Conservation (phyloP, 1,140 invertebrate species). For the Babylonia areolata region DNA sequence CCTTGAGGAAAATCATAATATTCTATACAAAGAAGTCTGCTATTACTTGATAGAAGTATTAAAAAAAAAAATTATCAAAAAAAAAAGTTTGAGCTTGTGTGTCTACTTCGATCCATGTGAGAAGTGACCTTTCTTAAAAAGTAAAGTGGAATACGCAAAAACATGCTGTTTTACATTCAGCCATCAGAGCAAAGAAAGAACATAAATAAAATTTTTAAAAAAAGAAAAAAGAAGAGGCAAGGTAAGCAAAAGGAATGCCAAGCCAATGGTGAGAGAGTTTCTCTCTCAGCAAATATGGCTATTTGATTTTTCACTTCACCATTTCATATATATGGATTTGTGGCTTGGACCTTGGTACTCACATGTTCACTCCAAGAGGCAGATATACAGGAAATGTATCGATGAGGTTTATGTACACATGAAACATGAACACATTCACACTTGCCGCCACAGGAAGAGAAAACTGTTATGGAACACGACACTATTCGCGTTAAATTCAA, state of each 20-base stretch:
- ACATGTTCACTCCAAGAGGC: not conserved
- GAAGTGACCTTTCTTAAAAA: too few species aligned
- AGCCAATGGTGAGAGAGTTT: too few species aligned
- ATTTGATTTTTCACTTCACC: too few species aligned
- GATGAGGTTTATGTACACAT: not conserved
- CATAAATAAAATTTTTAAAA: not conserved
- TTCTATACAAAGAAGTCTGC: too few species aligned
- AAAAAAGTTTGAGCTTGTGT: too few species aligned
- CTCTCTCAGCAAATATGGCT: too few species aligned
- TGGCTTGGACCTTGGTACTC: not conserved
- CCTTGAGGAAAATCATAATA: too few species aligned
- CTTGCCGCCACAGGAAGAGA: not conserved
- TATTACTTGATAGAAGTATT: too few species aligned
- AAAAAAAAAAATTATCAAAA: too few species aligned
- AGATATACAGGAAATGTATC: not conserved
- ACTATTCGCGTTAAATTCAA: not conserved
- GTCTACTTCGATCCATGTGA: too few species aligned
- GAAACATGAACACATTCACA: not conserved
- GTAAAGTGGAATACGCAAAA: too few species aligned
- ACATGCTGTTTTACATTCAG: not conserved
- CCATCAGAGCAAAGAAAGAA: not conserved
- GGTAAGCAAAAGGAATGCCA: too few species aligned
- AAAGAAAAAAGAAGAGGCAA: not conserved
- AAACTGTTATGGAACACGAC: not conserved
- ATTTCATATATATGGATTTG: not conserved